Conservation (phyloP, 2,888 invertebrate species). For the Merodon equestris region DNA sequence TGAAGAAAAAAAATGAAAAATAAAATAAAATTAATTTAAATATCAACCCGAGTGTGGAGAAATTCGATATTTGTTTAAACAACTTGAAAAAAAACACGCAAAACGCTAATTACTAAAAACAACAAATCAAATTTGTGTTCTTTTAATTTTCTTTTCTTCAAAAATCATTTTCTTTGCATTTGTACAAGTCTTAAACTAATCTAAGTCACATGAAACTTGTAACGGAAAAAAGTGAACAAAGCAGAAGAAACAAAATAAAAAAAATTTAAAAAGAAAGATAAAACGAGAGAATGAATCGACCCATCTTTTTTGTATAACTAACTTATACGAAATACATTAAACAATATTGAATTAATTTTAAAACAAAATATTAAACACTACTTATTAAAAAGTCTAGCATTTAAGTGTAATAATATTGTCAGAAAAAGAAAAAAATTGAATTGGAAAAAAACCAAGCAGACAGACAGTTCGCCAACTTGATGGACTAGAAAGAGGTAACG, state of each 20-base stretch:
- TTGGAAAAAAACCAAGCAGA: constrained; percentile 5
- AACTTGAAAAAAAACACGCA: not conserved
- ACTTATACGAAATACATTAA: constrained; percentile 51
- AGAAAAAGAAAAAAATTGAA: constrained; percentile 32
- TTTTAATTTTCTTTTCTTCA: constrained; percentile 48
- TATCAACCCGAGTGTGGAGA: constrained; percentile 65
- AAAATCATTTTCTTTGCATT: not conserved
- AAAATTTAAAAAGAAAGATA: constrained; percentile 50
- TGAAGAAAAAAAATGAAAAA: constrained; percentile 25
- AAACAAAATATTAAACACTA: constrained; percentile 16
- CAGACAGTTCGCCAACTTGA: constrained; percentile 28
- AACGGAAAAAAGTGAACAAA: constrained; percentile 11
- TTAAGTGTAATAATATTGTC: constrained; percentile 61
- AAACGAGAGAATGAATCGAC: constrained; percentile 62
- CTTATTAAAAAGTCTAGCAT: constrained; percentile 49
- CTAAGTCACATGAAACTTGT: too few relatives aligned
- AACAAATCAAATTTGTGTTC: not conserved
- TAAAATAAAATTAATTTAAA: constrained; percentile 34
- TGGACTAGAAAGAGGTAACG: constrained; percentile 19
- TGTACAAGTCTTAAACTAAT: too few relatives aligned
- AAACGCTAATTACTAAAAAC: too few relatives aligned
- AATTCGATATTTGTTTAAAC: constrained; percentile 47
- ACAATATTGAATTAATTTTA: constrained; percentile 27
- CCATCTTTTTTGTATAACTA: constrained; percentile 57
- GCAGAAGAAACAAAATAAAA: constrained; percentile 44